phyloP scores from a whole-genome alignment of 2,797 vertebrate genomes.

The Enteromius treurensis region DNA sequence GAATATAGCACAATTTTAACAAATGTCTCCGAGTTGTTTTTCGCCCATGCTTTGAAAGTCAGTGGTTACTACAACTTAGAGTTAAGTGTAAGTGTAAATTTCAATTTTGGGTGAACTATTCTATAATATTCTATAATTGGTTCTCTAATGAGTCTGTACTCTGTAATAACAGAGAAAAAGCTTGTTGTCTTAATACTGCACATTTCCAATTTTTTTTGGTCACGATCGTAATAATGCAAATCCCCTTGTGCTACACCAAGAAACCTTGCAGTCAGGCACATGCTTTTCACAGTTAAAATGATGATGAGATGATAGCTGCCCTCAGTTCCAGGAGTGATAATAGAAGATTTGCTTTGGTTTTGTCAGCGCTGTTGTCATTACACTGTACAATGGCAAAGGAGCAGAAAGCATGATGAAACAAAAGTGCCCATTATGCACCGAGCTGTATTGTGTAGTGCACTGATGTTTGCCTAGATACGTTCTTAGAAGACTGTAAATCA shows the following conservation, averaged over 20 bases:
- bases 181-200: background rate
- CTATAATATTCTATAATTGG: too few relatives aligned
- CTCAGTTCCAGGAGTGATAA: background rate
- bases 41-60: background rate
- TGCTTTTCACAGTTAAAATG: slow-evolving; percentile 9
- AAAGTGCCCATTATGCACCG: background rate
- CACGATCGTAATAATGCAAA: background rate
- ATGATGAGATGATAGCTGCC: background rate
- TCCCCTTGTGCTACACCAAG: background rate
- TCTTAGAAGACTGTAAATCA: background rate
- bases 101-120: background rate
- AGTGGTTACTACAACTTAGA: background rate
- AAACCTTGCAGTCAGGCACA: slow-evolving; percentile 18
- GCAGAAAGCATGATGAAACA: background rate
- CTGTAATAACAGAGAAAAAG: background rate
- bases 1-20: background rate
- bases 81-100: too few relatives aligned
- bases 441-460: background rate
- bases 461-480: background rate
- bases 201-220: background rate
- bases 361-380: background rate
- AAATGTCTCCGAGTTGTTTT: background rate
- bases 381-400: background rate
- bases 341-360: background rate
- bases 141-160: background rate